phyloP scores from a whole-genome alignment of 2,113 vertebrate genomes.

The Pseudois nayaur region DNA sequence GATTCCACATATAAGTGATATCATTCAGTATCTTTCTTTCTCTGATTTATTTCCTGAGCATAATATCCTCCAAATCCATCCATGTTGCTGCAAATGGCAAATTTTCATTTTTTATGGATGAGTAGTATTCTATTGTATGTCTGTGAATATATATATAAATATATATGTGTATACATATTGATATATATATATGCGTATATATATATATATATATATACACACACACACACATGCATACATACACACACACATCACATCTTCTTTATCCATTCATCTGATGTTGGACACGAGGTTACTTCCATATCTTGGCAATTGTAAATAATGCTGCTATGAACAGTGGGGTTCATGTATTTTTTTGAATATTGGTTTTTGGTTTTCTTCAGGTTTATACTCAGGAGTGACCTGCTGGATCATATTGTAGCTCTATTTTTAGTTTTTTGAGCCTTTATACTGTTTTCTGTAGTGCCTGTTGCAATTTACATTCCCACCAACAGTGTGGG shows the following conservation, averaged over 20 bases:
- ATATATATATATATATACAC: not conserved
- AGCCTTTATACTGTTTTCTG: not conserved
- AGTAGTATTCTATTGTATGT: not conserved
- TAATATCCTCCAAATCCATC: not conserved
- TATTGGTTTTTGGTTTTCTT: not conserved
- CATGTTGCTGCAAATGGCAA: not conserved
- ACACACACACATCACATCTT: not conserved
- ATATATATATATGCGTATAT: not conserved
- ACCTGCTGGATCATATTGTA: not conserved
- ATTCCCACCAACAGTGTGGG: not conserved
- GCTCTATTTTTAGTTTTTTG: not conserved
- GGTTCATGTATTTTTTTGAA: not conserved
- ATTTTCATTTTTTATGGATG: not conserved
- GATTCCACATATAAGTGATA: not conserved
- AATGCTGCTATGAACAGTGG: not conserved
- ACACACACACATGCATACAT: accelerated
- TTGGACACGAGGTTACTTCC: not conserved
- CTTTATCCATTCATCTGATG: not conserved
- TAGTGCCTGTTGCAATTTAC: not conserved
- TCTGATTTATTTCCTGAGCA: not conserved
- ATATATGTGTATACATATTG: not conserved
- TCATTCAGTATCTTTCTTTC: not conserved
- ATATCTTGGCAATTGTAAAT: not conserved
- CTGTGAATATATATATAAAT: not conserved
- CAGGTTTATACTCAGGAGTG: not conserved